Evolutionary conservation across 1,140 invertebrate genomes (phyloP).

Genomic region (Aethina tumida): DNA sequence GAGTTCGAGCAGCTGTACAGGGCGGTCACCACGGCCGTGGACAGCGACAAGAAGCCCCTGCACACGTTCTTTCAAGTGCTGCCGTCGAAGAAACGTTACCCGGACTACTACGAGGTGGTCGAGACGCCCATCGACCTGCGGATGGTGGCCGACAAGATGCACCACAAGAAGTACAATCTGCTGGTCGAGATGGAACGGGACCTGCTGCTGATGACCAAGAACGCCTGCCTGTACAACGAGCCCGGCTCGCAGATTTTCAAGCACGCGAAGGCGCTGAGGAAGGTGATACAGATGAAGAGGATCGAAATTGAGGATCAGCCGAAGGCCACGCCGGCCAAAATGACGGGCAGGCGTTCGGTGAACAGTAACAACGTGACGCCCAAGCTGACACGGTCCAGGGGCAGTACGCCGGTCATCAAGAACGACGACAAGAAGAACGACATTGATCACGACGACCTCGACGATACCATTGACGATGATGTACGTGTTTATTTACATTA

Average conservation of each 20-base stretch:
- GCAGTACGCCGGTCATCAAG: too few species aligned
- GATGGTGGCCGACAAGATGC: slow-evolving; percentile 85
- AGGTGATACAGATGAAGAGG: slow-evolving; percentile 52
- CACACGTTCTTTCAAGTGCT: slow-evolving; percentile 81
- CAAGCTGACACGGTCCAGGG: slow-evolving; percentile 1
- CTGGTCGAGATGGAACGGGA: slow-evolving; percentile 85
- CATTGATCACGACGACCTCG: slow-evolving; percentile 10
- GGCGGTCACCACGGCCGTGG: slow-evolving; percentile 68
- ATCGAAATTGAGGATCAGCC: slow-evolving; percentile 47
- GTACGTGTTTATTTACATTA: slow-evolving; percentile 4
- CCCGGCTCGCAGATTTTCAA: slow-evolving; percentile 95
- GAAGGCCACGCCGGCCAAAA: slow-evolving; percentile 4
- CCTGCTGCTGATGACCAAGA: slow-evolving; percentile 82
- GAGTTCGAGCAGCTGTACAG: slow-evolving; percentile 72
- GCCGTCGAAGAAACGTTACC: slow-evolving; percentile 85
- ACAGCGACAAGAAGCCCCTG: slow-evolving; percentile 66
- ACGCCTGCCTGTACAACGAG: slow-evolving; percentile 94
- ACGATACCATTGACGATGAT: too few species aligned
- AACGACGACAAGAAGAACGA: neutral
- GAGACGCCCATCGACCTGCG: slow-evolving; percentile 92
- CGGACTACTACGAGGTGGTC: slow-evolving; percentile 95
- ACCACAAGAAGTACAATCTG: slow-evolving; percentile 64
- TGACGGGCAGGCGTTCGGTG: slow-evolving; percentile 5
- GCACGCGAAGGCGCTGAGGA: slow-evolving; percentile 83
- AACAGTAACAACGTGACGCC: too few species aligned